Evolutionary conservation across 2,113 vertebrate species (phyloP).

Genomic region (Potamarius usumacintae): DNA sequence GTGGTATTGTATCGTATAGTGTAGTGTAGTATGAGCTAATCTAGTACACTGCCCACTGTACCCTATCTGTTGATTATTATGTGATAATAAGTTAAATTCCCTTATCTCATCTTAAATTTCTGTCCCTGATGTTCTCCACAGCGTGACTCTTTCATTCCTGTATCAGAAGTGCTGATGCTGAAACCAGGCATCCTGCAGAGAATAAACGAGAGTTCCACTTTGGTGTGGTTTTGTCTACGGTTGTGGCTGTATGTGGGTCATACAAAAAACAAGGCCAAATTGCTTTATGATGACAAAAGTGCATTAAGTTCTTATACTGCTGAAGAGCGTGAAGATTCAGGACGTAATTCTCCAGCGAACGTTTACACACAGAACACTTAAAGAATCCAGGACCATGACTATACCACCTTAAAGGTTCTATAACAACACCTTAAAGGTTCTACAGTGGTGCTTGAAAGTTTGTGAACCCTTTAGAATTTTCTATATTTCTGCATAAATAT

Average conservation of each 20-base stretch:
- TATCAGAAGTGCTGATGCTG: conserved; percentile 3
- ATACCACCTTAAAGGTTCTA: background rate
- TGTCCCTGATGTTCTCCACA: background rate
- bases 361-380: background rate
- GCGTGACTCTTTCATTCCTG: background rate
- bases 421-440: background rate
- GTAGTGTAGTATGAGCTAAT: background rate
- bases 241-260: conserved; percentile 37
- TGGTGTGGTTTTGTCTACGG: background rate
- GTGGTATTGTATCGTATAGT: background rate
- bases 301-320: background rate
- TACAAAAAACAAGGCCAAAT: background rate
- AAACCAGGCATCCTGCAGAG: background rate
- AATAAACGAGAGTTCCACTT: background rate
- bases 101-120: background rate
- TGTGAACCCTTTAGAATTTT: too few species aligned
- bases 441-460: too few species aligned
- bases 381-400: background rate
- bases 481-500: too few species aligned
- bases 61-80: background rate
- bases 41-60: background rate
- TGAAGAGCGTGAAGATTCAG: background rate
- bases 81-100: background rate
- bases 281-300: background rate
- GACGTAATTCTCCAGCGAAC: background rate